Conservation (phyloP, 2,113 vertebrate genomes). For the Crotophaga sulcirostris region DNA sequence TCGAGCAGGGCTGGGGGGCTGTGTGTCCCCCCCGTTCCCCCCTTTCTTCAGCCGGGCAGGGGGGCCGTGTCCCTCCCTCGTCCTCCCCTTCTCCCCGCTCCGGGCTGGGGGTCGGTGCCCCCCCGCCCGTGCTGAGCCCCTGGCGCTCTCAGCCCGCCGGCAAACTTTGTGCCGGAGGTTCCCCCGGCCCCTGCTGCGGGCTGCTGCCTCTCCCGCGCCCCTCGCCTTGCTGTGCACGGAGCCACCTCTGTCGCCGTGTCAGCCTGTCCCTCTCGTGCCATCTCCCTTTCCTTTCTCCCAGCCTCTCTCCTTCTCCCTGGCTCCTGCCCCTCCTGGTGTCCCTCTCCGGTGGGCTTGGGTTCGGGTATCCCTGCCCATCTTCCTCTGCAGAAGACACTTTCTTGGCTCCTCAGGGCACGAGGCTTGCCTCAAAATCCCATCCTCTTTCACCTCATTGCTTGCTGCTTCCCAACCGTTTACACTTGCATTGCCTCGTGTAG, state of each 20-base stretch:
- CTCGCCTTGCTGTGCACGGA: not conserved
- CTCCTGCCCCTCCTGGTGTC: not conserved
- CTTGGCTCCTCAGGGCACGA: rapidly evolving
- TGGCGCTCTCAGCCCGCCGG: too few species aligned
- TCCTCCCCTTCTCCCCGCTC: too few species aligned
- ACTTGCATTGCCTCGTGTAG: rapidly evolving
- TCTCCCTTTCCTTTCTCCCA: not conserved
- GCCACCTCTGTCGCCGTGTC: not conserved
- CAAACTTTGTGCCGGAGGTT: too few species aligned
- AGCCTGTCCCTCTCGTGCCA: not conserved
- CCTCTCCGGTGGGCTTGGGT: not conserved
- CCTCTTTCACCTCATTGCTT: not conserved
- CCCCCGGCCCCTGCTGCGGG: rapidly evolving
- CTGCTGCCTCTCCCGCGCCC: not conserved
- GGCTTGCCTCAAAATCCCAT: not conserved
- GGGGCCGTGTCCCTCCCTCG: too few species aligned
- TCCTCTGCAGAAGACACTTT: not conserved
- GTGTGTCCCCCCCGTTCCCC: too few species aligned
- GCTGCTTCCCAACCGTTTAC: not conserved
- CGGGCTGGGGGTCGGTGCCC: too few species aligned
- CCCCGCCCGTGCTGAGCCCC: too few species aligned
- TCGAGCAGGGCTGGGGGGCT: too few species aligned
- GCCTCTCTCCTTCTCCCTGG: not conserved
- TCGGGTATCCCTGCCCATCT: not conserved
- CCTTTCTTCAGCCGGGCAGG: too few species aligned